A percentile compares a stretch with the other conserved stretches of the same genome.
These are phyloP conservation scores for Artibeus jamaicensis DNA, from an alignment of 2,797 vertebrate genomes.

Conservation along the genomic window DNA sequence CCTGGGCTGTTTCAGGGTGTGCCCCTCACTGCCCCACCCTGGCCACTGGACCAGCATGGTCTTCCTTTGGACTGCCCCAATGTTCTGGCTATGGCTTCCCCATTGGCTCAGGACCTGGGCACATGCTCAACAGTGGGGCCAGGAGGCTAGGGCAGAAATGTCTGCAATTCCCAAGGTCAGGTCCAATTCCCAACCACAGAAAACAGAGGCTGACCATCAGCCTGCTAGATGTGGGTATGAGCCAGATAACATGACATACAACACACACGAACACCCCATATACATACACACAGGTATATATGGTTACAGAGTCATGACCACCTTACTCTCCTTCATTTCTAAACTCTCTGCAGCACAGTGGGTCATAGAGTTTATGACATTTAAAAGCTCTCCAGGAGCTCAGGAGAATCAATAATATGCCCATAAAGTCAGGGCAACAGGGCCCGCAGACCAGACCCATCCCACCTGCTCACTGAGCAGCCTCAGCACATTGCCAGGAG, in stretches of 20 bases:
- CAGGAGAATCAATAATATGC: not conserved
- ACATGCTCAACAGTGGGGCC: not conserved
- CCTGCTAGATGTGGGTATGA: not conserved
- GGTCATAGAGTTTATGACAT: not conserved
- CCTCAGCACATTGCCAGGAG: not conserved
- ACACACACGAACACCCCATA: rapidly evolving
- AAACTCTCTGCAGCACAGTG: not conserved
- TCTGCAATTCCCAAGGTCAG: not conserved
- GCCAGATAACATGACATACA: not conserved
- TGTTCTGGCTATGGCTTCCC: not conserved
- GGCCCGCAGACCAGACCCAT: not conserved
- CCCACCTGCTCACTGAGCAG: not conserved
- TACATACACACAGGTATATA: rapidly evolving
- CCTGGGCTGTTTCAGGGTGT: too few relatives aligned
- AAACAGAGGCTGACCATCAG: not conserved
- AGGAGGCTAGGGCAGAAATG: not conserved
- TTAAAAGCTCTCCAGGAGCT: not conserved
- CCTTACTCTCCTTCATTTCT: not conserved
- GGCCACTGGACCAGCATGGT: not conserved
- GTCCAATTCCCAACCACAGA: not conserved
- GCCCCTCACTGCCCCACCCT: not conserved
- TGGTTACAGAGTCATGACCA: rapidly evolving
- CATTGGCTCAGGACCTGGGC: not conserved
- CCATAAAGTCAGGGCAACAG: not conserved
- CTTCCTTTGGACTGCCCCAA: not conserved